Evolutionary conservation across 2,797 vertebrate genomes (phyloP).

Genomic region (Pterois miles): DNA sequence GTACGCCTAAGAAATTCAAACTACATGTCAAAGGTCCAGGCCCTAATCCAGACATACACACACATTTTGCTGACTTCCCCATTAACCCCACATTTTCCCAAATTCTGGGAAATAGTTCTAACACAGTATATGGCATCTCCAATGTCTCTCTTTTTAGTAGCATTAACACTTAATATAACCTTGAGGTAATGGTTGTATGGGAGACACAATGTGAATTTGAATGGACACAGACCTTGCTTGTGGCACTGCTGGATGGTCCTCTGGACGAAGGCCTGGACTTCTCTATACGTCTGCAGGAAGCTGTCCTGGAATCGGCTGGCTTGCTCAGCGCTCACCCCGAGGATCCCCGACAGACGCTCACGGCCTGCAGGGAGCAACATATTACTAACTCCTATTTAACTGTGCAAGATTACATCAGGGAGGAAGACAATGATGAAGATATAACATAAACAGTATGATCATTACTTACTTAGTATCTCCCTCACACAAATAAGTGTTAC

Average conservation of each 20-base stretch:
- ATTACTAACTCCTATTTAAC: neutral
- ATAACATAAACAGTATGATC: neutral
- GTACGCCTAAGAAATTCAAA: neutral
- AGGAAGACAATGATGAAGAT: neutral
- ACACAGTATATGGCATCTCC: neutral
- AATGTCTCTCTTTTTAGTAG: neutral
- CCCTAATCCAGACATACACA: neutral
- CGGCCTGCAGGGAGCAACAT: conserved; percentile 78
- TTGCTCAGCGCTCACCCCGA: conserved; percentile 86
- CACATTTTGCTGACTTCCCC: neutral
- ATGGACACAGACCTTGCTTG: conserved; percentile 78
- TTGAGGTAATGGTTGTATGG: neutral
- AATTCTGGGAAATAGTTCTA: neutral
- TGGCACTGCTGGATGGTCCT: conserved; percentile 86
- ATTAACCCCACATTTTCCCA: neutral
- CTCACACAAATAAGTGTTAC: neutral
- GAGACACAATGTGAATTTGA: neutral
- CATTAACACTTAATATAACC: neutral
- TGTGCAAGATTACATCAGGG: neutral
- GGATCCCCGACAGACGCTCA: conserved; percentile 87
- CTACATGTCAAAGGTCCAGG: conserved; percentile 19
- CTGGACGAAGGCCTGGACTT: conserved; percentile 88
- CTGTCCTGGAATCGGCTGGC: conserved; percentile 88
- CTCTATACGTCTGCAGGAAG: conserved; percentile 91
- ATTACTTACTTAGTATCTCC: neutral